Percentiles rank a stretch among this genome's conserved stretches.
Evolutionary conservation across 1,140 invertebrate species (phyloP).

Genomic region (Stegodyphus dumicola): DNA sequence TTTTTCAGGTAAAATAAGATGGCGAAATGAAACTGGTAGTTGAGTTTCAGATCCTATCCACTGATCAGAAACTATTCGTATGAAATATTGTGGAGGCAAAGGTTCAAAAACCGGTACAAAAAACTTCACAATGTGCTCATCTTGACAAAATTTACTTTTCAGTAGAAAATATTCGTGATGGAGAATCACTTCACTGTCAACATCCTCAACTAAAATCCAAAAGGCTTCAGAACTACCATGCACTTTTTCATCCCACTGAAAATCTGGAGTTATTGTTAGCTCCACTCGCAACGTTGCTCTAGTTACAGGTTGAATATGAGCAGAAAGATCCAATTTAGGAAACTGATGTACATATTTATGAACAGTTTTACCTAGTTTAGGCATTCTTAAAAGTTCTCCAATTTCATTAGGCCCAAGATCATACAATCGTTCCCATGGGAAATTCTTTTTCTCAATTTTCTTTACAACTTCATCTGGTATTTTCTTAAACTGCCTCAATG

Average conservation of each 20-base stretch:
- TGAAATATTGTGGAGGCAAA: conserved; percentile 96
- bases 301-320: conserved; percentile 98
- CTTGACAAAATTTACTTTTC: conserved; percentile 89
- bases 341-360: conserved; percentile 99
- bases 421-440: conserved; percentile 92
- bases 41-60: conserved; percentile 86
- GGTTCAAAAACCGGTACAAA: conserved; percentile 99
- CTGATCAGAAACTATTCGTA: conserved; percentile 77
- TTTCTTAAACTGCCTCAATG: conserved; percentile 96
- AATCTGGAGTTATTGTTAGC: conserved; percentile 98
- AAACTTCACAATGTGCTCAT: conserved; percentile 97
- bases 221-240: conserved; percentile 94
- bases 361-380: conserved; percentile 96
- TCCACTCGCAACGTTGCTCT: conserved; percentile 93
- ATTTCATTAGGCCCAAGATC: conserved; percentile 98
- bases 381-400: conserved; percentile 94
- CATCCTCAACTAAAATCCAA: conserved; percentile 99
- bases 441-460: conserved; percentile 98
- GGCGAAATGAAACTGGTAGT: conserved; percentile 96
- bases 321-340: conserved; percentile 92
- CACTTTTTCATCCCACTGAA: conserved; percentile 98
- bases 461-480: conserved; percentile 98
- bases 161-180: conserved; percentile 98
- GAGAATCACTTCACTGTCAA: conserved; percentile 91
- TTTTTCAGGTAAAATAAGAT: conserved; percentile 97